Conservation (phyloP, 2,888 invertebrate genomes). For the Lasiommata megera region DNA sequence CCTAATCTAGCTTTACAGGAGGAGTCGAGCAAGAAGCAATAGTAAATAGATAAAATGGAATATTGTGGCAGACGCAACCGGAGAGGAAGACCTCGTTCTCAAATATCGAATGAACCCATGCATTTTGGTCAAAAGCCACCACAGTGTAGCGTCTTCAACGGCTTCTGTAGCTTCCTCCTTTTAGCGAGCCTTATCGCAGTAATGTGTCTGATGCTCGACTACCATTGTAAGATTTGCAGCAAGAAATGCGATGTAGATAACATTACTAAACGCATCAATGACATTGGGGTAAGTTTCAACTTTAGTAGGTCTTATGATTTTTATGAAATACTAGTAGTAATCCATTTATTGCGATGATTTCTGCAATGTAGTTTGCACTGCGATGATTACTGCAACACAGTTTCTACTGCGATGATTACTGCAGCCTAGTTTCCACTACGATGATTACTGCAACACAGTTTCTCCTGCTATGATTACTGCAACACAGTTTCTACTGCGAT, state of each 20-base stretch:
- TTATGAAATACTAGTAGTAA: no score
- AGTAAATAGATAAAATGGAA: slow-evolving; percentile 52
- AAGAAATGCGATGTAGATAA: slow-evolving; percentile 46
- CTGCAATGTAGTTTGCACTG: no score
- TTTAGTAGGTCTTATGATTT: no score
- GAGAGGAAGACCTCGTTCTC: slow-evolving; percentile 40
- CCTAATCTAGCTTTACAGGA: not conserved
- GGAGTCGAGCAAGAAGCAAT: not conserved
- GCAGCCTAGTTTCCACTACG: no score
- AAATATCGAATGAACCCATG: slow-evolving; percentile 23
- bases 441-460: no score
- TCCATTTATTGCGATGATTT: no score
- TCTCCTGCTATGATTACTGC: no score
- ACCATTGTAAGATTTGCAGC: slow-evolving; percentile 52
- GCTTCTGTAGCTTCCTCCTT: slow-evolving; percentile 49
- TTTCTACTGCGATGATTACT: no score
- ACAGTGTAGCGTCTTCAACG: slow-evolving; percentile 40
- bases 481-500: no score
- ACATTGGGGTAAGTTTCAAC: slow-evolving; percentile 51
- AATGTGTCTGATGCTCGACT: slow-evolving; percentile 57
- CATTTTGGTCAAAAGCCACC: slow-evolving; percentile 28
- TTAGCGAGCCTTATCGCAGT: slow-evolving; percentile 49
- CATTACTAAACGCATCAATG: slow-evolving; percentile 52
- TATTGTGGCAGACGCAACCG: slow-evolving; percentile 47
- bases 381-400: no score